Conservation (phyloP, 1,140 invertebrate species). For the Ephestia elutella region DNA sequence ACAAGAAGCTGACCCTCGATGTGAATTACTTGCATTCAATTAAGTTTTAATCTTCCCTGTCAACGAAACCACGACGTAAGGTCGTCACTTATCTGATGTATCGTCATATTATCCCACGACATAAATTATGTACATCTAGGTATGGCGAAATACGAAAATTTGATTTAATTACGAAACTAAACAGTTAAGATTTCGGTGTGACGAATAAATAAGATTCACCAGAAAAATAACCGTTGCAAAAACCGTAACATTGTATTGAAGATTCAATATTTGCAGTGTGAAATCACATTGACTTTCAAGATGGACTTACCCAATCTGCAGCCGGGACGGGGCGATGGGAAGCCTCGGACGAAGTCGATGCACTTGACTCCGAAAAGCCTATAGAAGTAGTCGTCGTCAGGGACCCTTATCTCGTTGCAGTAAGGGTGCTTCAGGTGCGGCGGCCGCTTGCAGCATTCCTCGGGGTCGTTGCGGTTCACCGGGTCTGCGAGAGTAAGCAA, state of each 20-base stretch:
- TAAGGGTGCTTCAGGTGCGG: constrained; percentile 89
- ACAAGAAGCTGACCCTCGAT: constrained; percentile 1
- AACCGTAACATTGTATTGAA: neutral
- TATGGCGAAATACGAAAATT: neutral
- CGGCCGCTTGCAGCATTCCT: constrained; percentile 88
- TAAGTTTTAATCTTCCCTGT: constrained; percentile 2
- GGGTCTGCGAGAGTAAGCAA: constrained; percentile 76
- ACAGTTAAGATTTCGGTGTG: neutral
- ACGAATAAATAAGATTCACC: neutral
- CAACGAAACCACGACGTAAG: neutral
- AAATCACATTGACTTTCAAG: neutral
- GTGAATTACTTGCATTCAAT: neutral
- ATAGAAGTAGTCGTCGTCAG: constrained; percentile 94
- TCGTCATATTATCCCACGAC: neutral
- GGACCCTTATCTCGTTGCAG: constrained; percentile 92
- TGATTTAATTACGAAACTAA: neutral
- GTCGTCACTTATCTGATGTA: neutral
- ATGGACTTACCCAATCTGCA: constrained; percentile 77
- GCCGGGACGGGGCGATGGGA: constrained; percentile 86
- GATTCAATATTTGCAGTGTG: neutral
- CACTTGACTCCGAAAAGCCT: constrained; percentile 87
- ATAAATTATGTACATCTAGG: neutral
- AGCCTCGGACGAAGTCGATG: constrained; percentile 90
- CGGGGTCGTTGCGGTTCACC: constrained; percentile 88
- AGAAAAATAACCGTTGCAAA: neutral